phyloP scores from a whole-genome alignment of 2,113 vertebrate species.

The Calidris pugnax region DNA sequence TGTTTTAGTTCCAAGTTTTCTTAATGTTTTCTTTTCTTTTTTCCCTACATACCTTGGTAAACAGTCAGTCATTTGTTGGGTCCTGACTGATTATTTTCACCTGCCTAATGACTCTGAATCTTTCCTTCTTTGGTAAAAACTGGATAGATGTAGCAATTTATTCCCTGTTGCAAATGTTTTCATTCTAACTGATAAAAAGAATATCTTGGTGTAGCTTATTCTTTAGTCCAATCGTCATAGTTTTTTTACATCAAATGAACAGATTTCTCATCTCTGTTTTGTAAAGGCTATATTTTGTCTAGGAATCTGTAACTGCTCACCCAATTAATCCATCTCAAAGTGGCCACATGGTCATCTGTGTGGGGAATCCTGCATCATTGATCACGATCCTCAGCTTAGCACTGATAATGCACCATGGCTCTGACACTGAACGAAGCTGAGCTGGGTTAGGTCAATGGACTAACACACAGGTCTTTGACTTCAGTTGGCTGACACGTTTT shows the following conservation, averaged over 20 bases:
- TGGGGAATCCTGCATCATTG: neutral
- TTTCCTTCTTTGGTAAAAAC: conserved; percentile 33
- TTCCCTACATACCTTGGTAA: neutral
- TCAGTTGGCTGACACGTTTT: neutral
- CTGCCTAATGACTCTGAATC: neutral
- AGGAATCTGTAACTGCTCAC: neutral
- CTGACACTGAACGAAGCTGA: neutral
- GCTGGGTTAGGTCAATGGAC: neutral
- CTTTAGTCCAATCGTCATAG: neutral
- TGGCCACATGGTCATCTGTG: neutral
- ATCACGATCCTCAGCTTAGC: neutral
- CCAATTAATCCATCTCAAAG: neutral
- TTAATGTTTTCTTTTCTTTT: neutral
- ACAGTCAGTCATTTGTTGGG: neutral
- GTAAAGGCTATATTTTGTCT: neutral
- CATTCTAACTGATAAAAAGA: neutral
- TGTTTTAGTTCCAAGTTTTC: conserved; percentile 42
- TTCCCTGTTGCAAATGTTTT: neutral
- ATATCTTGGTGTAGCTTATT: neutral
- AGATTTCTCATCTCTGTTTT: neutral
- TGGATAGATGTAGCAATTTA: neutral
- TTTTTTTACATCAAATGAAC: neutral
- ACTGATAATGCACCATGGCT: neutral
- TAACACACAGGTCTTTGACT: neutral
- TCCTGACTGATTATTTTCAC: neutral